These are phyloP conservation scores for Temnothorax rugatulus DNA, from an alignment of 2,888 invertebrate species.

Conservation along the genomic window DNA sequence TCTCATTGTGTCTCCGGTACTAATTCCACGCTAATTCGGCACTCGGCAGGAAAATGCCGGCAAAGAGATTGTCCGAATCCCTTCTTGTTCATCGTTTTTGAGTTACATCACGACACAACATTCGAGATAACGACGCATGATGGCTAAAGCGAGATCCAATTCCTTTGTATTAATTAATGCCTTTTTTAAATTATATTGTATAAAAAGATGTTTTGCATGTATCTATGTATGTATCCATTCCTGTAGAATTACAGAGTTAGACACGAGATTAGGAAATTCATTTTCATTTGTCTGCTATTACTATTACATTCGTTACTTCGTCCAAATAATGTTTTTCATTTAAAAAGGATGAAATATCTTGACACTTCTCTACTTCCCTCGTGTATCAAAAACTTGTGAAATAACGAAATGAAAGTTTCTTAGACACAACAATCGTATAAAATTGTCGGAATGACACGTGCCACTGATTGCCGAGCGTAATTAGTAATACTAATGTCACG, in stretches of 20 bases:
- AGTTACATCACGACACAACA: constrained; percentile 62
- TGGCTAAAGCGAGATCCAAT: constrained; percentile 45
- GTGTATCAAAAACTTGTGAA: not conserved
- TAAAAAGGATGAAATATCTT: not conserved
- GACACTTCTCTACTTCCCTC: not conserved
- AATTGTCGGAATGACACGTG: constrained; percentile 15
- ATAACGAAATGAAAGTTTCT: not conserved
- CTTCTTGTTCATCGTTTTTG: constrained; percentile 57
- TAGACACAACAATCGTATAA: constrained; percentile 10
- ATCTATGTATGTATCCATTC: not conserved
- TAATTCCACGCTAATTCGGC: constrained; percentile 74
- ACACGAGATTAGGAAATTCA: not conserved
- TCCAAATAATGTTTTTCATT: not conserved
- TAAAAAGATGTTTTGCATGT: constrained; percentile 10
- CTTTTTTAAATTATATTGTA: constrained; percentile 26
- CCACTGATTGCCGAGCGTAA: constrained; percentile 46
- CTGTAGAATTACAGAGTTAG: not conserved
- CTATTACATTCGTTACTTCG: not conserved
- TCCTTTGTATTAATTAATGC: constrained; percentile 19
- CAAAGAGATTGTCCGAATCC: constrained; percentile 74
- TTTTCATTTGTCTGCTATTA: not conserved
- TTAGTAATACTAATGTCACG: constrained; percentile 66
- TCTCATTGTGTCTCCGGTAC: constrained; percentile 67
- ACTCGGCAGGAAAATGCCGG: constrained; percentile 69
- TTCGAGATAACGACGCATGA: constrained; percentile 19